Evolutionary conservation across 2,797 vertebrate genomes (phyloP), one percentile per base, ranked within the genome.

Genomic region (Hybognathus amarus): DNA sequence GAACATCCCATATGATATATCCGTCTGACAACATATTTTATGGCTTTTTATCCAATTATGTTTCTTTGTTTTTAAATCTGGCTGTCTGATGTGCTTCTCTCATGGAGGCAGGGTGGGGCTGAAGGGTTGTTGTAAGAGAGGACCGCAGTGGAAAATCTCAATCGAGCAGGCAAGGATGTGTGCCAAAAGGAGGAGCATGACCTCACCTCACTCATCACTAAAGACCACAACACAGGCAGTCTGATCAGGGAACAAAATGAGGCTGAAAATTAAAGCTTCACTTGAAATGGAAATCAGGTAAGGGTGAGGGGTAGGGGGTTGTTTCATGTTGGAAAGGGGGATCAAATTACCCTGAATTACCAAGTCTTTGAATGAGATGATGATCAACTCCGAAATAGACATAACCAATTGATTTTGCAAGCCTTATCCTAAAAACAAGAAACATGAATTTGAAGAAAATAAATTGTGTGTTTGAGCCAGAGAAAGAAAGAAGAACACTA

Each of bases 401-500:
- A 75, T 87, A 86, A 73, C 67, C 66, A 83, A 91, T 87, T 91
- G 73, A 75, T 79, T 82, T 50, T 40, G 33, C 50, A 68, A 42
- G 45, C 45, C 45, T 33, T 24, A n/a, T 75, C 24, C 50, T 75
- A 40, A 45, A 68, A 47, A 40, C 78, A 56, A 20, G 3, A 33
- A 54, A 9, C 45, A 81, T 77, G 36, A 50, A 67, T 84, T 67
- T 59, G 38, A 71, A 17, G 42, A 79, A 42, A 77, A 30, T 0
- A 66, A 52, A 87, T 6, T 78, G 30, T 47, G 61, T 84, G 74
- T 83, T 63, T 85, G 56, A 17, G 24, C 40, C 40, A 9, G 63
- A 42, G 33, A 36, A 33, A 50, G 40, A 66, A 30, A 78, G 30
- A 85, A 47, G 24, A 67, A 27, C 38, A 64, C 96, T 97, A 96